Evolutionary conservation across 2,888 invertebrate genomes (phyloP).

Genomic region (Drosophila ustulata): DNA sequence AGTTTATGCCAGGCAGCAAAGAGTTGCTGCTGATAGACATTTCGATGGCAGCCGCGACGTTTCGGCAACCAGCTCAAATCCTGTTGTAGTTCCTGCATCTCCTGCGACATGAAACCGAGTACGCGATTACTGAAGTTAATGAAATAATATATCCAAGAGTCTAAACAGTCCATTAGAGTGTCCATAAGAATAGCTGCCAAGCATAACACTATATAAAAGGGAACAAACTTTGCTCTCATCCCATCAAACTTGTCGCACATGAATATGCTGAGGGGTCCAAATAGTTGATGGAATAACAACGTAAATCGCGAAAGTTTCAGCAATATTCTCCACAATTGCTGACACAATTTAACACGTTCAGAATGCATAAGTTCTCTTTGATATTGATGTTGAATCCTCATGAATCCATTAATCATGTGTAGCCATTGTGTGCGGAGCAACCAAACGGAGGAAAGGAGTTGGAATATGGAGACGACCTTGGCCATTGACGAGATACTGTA

Average conservation of each 20-base stretch:
- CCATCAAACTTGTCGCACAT: slow-evolving; percentile 26
- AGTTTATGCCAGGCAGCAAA: slow-evolving; percentile 43
- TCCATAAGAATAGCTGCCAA: slow-evolving; percentile 31
- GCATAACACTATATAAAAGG: slow-evolving; percentile 15
- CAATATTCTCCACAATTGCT: slow-evolving; percentile 26
- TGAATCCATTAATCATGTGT: slow-evolving; percentile 29
- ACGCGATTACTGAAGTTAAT: slow-evolving; percentile 45
- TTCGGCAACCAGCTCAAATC: slow-evolving; percentile 44
- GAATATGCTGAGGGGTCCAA: slow-evolving; percentile 44
- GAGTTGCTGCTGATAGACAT: slow-evolving; percentile 48
- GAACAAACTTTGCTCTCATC: slow-evolving; percentile 1
- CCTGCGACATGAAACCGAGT: slow-evolving; percentile 36
- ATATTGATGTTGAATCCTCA: slow-evolving; percentile 29
- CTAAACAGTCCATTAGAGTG: slow-evolving; percentile 22
- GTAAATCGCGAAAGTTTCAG: slow-evolving; percentile 41
- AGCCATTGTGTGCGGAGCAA: slow-evolving; percentile 17
- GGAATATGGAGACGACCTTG: slow-evolving; percentile 10
- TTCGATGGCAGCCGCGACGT: slow-evolving; percentile 32
- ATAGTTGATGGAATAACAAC: slow-evolving; percentile 29
- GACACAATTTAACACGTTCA: slow-evolving; percentile 1
- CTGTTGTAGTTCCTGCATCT: slow-evolving; percentile 25
- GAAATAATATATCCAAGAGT: slow-evolving; percentile 30
- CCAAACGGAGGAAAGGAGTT: slow-evolving; percentile 45
- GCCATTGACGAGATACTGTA: slow-evolving; percentile 42
- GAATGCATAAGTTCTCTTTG: neutral